Percentiles rank a stretch among this genome's conserved stretches.
These are phyloP conservation scores for Ondatra zibethicus DNA, from an alignment of 2,113 vertebrate species.

Conservation along the genomic window DNA sequence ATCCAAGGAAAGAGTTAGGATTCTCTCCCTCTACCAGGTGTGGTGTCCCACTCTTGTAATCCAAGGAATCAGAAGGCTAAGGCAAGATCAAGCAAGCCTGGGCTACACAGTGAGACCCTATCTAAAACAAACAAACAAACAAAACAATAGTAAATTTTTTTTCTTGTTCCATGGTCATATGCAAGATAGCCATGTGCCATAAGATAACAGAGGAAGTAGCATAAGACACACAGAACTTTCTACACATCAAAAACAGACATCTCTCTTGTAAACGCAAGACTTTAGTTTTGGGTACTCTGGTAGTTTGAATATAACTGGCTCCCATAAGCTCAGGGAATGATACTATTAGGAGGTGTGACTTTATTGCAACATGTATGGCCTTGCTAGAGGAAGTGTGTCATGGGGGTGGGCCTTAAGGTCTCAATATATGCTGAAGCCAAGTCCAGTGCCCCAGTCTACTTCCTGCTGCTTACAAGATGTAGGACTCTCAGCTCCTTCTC, in stretches of 20 bases:
- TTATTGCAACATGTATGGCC: no score
- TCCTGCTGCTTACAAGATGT: no score
- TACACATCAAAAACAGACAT: background rate
- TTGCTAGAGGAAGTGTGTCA: no score
- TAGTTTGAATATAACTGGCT: no score
- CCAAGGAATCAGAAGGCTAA: background rate
- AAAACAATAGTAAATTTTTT: background rate
- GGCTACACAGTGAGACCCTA: background rate
- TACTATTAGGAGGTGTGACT: no score
- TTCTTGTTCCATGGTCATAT: background rate
- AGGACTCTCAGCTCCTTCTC: no score
- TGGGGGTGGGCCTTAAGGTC: no score
- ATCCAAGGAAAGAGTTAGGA: conserved; percentile 57
- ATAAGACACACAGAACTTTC: conserved; percentile 23
- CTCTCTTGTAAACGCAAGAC: conserved; percentile 22
- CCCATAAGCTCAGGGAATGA: no score
- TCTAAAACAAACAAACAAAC: background rate
- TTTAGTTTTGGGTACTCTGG: conserved; percentile 22
- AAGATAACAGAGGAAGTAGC: background rate
- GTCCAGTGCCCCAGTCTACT: no score
- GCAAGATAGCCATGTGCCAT: background rate
- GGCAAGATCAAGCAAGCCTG: background rate
- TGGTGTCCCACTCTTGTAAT: background rate
- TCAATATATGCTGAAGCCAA: no score
- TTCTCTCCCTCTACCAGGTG: background rate